Conservation (phyloP, 1,140 invertebrate species). For the Ceratina calcarata region DNA sequence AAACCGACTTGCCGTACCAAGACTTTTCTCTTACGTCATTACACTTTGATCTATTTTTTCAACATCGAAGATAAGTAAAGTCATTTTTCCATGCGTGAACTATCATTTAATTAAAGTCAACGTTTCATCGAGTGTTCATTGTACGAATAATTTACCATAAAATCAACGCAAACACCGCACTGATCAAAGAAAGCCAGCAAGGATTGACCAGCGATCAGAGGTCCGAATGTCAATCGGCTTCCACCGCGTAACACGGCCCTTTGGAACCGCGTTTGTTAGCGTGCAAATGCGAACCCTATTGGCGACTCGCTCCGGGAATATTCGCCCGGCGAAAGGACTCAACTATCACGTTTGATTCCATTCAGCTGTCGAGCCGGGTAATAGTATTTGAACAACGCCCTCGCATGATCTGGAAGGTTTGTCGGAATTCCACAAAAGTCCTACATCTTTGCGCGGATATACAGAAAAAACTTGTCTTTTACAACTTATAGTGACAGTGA, state of each 20-base stretch:
- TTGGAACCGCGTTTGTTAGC: neutral
- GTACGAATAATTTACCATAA: neutral
- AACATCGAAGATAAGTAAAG: too few relatives aligned
- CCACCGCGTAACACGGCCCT: neutral
- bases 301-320: slow-evolving; percentile 23
- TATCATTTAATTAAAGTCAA: slow-evolving; percentile 1
- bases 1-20: neutral
- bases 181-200: neutral
- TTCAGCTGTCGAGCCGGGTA: slow-evolving; percentile 45
- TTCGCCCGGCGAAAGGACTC: slow-evolving; percentile 13
- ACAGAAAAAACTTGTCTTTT: too few relatives aligned
- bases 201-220: slow-evolving; percentile 1
- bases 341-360: slow-evolving; percentile 57
- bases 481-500: too few relatives aligned
- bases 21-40: too few relatives aligned
- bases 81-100: too few relatives aligned
- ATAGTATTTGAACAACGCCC: slow-evolving; percentile 57
- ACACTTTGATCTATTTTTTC: too few relatives aligned
- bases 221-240: slow-evolving; percentile 4
- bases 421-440: neutral
- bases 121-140: neutral
- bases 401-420: slow-evolving; percentile 28
- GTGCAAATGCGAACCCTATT: slow-evolving; percentile 29
- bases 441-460: too few relatives aligned
- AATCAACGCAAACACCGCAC: neutral